Base-by-base conservation (phyloP, 2,113 vertebrate genomes). In the Coreoperca whiteheadi region DNA sequence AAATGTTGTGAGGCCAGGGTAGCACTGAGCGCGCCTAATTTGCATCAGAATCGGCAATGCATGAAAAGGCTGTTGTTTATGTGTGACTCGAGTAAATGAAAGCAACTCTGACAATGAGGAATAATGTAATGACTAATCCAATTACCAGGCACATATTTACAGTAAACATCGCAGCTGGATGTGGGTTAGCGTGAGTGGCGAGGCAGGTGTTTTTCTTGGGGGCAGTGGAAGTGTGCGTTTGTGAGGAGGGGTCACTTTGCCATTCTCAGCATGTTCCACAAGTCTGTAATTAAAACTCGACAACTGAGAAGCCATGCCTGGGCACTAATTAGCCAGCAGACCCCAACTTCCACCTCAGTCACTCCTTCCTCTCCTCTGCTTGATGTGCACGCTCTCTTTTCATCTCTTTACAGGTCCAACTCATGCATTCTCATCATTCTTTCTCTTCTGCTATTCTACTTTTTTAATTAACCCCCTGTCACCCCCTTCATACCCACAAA, bases 241-340 rank as follows among this genome's bases (percentile, higher is more conserved):
- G 64, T 74, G 56, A 72, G 71, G 75, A 77, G 30, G 73, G 85
- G 56, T 83, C 79, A 84, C 82, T 90, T 88, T 81, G 66, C 57
- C 70, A 50, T 91, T 83, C 69, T 69, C 61, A 77, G 43, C 73
- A 75, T 84, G 74, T 64, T 32, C 72, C 61, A 71, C 71, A 51
- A 72, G 81, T 83, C 77, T 92, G 90, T 93, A 91, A 95, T 94
- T 94, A 95, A 91, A 92, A 84, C 66, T 46, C 53, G 46, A 65
- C 80, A 81, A 77, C 77, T 67, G 60, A 94, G 88, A 92, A 92
- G 88, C 86, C 60, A 34, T 72, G 80, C 28, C 7, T 85, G 94
- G 91, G 94, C 91, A 93, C 90, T 94, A 94, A 96, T 96, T 96
- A 96, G 94, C 92, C 84, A 87, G 86, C 88, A 78, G 51, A 51